These are phyloP conservation scores for Heliocidaris tuberculata DNA, from an alignment of 35 echinoderm and acorn worm species.

Conservation along the genomic window DNA sequence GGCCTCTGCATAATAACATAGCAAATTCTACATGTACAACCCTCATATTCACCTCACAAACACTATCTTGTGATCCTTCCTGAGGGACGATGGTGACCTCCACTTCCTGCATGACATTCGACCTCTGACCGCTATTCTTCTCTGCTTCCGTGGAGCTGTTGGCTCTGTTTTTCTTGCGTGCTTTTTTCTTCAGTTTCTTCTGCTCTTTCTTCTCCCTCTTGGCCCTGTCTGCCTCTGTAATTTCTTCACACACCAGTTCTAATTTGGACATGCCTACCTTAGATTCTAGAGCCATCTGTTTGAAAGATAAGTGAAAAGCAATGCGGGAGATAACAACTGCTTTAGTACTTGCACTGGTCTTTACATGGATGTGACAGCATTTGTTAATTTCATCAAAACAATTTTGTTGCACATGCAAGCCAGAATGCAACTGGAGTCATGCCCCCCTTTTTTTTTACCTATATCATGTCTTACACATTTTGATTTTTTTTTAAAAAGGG, in stretches of 20 bases:
- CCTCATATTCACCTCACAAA: background rate
- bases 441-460: no score
- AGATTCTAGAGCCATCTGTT: slow-evolving; percentile 83
- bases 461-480: no score
- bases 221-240: slow-evolving; percentile 78
- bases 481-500: no score
- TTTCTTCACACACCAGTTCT: slow-evolving; percentile 92
- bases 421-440: no score
- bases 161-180: slow-evolving; percentile 75
- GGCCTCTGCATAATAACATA: no score
- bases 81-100: slow-evolving; percentile 27
- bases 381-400: no score
- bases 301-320: background rate
- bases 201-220: slow-evolving; percentile 79
- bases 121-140: background rate
- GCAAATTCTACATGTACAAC: background rate
- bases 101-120: slow-evolving; percentile 11
- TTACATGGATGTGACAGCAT: no score
- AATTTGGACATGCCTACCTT: slow-evolving; percentile 92
- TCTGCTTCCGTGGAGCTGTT: background rate
- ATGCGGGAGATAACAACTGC: no score
- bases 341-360: no score
- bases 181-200: slow-evolving; percentile 91
- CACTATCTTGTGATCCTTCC: background rate
- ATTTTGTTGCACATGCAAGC: no score